phyloP scores from a whole-genome alignment of 2,888 invertebrate species.

The Sussaba pulchella region DNA sequence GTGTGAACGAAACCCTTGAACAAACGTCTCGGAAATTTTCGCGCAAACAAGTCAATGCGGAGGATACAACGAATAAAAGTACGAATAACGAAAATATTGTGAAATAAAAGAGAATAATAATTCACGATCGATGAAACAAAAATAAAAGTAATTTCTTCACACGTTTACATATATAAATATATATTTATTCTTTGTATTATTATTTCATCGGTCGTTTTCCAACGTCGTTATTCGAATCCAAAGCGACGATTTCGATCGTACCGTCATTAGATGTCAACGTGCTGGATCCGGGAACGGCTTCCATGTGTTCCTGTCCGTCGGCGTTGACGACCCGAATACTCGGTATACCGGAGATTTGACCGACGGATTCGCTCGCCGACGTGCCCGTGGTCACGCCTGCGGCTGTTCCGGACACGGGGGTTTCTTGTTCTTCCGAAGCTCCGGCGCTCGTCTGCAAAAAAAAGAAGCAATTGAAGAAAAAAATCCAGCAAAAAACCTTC shows the following conservation, averaged over 20 bases:
- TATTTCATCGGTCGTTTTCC: not conserved
- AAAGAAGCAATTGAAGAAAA: not conserved
- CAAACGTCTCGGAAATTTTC: slow-evolving; percentile 1
- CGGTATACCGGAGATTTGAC: slow-evolving; percentile 75
- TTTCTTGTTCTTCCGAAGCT: slow-evolving; percentile 79
- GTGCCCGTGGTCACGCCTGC: slow-evolving; percentile 73
- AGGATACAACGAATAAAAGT: not conserved
- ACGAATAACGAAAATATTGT: not conserved
- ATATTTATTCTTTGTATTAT: not conserved
- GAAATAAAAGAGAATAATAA: slow-evolving; percentile 18
- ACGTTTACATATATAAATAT: slow-evolving; percentile 17
- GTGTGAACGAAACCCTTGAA: not conserved
- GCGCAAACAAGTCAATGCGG: not conserved
- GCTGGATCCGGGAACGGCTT: slow-evolving; percentile 77
- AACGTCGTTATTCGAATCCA: slow-evolving; percentile 16
- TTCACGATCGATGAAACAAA: slow-evolving; percentile 12
- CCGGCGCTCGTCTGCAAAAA: slow-evolving; percentile 76
- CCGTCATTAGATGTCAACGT: slow-evolving; percentile 78
- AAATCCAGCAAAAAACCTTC: too few species aligned
- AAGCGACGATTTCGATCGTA: slow-evolving; percentile 59
- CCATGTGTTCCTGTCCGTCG: slow-evolving; percentile 75
- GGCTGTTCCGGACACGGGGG: slow-evolving; percentile 74
- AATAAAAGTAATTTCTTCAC: slow-evolving; percentile 1
- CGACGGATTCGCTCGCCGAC: slow-evolving; percentile 72
- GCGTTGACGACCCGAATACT: slow-evolving; percentile 74